A percentile compares a stretch with the other conserved stretches of the same genome.
phyloP scores from a whole-genome alignment of 2,113 vertebrate species.

The zebrafish (Danio rerio) region DNA sequence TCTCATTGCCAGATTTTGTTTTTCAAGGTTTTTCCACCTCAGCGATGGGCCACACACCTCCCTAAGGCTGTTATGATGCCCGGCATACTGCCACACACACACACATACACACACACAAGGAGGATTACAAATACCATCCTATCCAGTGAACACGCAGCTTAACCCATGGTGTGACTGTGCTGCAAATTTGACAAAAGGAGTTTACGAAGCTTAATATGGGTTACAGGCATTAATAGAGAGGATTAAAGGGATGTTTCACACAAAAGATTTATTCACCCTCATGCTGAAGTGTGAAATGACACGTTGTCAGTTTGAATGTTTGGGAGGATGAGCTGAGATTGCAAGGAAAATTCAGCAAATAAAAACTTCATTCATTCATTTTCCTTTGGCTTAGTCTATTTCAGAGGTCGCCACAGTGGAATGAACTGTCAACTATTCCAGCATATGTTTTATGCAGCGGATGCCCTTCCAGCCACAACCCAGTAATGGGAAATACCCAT shows the following conservation, averaged over 20 bases:
- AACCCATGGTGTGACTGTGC: conserved; percentile 25
- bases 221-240: neutral
- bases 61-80: conserved; percentile 34
- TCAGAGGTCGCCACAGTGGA: no score
- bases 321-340: no score
- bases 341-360: no score
- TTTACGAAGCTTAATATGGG: neutral
- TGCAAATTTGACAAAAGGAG: neutral
- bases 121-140: conserved; percentile 10
- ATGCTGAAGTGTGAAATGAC: neutral
- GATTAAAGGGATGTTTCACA: neutral
- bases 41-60: conserved; percentile 21
- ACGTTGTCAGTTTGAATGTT: no score
- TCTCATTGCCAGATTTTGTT: conserved; percentile 42
- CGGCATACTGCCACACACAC: conserved; percentile 29
- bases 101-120: neutral
- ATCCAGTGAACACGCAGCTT: conserved; percentile 36
- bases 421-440: no score
- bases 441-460: no score
- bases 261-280: neutral
- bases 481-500: no score
- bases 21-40: conserved; percentile 32
- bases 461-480: no score
- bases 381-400: no score
- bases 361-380: no score